Conservation (phyloP, 2,113 vertebrate species). For the Psilopogon haemacephalus region DNA sequence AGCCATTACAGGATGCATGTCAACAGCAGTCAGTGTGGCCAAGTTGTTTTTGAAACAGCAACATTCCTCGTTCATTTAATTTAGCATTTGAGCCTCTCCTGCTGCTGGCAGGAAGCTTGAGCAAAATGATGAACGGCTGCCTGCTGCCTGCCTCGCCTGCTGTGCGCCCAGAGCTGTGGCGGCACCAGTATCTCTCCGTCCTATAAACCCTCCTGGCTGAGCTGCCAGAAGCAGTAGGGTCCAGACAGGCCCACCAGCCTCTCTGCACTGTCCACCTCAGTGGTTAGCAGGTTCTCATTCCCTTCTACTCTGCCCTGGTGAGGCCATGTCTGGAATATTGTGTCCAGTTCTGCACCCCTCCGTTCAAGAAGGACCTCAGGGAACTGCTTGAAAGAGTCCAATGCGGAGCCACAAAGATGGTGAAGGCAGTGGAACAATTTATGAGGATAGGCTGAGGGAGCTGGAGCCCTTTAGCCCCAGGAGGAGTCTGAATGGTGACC, state of each 20-base stretch:
- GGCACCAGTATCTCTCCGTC: accelerated
- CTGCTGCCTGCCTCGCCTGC: neutral
- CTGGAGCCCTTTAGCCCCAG: too few species aligned
- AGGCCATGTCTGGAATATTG: too few species aligned
- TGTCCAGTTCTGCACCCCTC: too few species aligned
- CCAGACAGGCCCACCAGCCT: neutral
- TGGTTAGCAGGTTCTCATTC: too few species aligned
- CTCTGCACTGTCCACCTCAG: neutral
- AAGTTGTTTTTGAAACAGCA: neutral
- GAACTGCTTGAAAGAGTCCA: too few species aligned
- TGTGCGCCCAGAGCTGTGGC: accelerated
- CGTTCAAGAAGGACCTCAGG: too few species aligned
- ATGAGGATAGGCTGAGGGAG: too few species aligned
- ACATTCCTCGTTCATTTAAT: neutral
- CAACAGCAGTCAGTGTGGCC: neutral
- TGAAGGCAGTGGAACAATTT: too few species aligned
- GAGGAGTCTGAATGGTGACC: too few species aligned
- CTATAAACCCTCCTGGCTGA: neutral
- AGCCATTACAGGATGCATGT: accelerated
- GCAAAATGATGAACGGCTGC: neutral
- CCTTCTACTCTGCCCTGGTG: too few species aligned
- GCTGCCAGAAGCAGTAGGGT: neutral
- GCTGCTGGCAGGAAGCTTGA: neutral
- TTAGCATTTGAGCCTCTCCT: too few species aligned
- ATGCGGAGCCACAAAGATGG: too few species aligned